These are phyloP conservation scores for Mesopsocus fuscifrons DNA, from an alignment of 2,888 invertebrate species.

Conservation along the genomic window DNA sequence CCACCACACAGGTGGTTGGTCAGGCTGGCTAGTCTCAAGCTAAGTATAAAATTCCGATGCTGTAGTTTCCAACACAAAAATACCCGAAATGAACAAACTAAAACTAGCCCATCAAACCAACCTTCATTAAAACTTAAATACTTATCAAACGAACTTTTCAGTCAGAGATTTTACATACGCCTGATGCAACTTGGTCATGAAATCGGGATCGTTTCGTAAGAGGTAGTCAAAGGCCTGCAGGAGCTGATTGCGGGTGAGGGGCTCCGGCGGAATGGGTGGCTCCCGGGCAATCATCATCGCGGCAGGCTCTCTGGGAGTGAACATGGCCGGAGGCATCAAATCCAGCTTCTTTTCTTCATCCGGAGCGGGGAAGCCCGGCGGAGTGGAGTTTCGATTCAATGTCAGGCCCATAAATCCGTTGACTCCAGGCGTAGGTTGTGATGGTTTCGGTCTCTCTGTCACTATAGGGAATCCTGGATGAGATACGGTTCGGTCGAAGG, in stretches of 20 bases:
- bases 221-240: constrained; percentile 77
- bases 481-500: too few relatives aligned
- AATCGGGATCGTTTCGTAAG: constrained; percentile 70
- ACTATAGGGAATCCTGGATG: too few relatives aligned
- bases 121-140: too few relatives aligned
- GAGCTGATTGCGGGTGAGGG: constrained; percentile 71
- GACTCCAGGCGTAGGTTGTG: constrained; percentile 18
- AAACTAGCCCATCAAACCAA: too few relatives aligned
- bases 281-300: neutral
- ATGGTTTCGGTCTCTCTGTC: too few relatives aligned
- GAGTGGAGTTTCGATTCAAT: constrained; percentile 18
- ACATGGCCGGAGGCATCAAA: constrained; percentile 74
- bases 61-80: too few relatives aligned
- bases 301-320: constrained; percentile 31
- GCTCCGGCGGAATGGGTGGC: constrained; percentile 33
- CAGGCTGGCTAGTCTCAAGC: too few relatives aligned
- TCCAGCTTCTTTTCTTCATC: constrained; percentile 31
- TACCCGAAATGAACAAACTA: too few relatives aligned
- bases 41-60: too few relatives aligned
- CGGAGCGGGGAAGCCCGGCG: neutral
- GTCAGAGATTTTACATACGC: constrained; percentile 77
- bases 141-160: constrained; percentile 36
- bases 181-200: constrained; percentile 76
- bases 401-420: constrained; percentile 14
- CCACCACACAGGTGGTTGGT: too few relatives aligned